Base-by-base conservation (phyloP, 1,140 invertebrate species). In the Zeugodacus cucurbitae region DNA sequence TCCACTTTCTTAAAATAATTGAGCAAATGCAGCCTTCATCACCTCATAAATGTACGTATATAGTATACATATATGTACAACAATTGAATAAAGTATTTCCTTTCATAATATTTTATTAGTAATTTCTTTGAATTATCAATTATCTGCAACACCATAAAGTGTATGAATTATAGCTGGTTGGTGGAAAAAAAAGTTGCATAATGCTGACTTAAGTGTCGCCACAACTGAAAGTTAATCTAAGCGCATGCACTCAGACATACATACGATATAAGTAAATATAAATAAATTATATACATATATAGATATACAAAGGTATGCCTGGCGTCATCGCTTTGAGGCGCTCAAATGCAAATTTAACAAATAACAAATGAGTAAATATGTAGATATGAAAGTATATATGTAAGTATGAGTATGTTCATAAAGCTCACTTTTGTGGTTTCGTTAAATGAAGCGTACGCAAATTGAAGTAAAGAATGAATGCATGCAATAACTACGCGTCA, bases 401-500 rank as follows among this genome's bases (percentile, higher is more conserved):
- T 48, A 48, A 1, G 48, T 54, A 54, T 54, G n/a, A n/a, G 48
- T 54, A 62, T 58, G 11, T n/a, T 7, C n/a, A 62, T 26, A 82
- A 82, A 29, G 74, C 26, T 82, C 74, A n/a, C 74, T 82, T 82
- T 82, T 82, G 74, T 82, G 41, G 74, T 82, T 82, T 82, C 74
- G n/a, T 82, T 48, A 48, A 82, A 82, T 82, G 41, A 82, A 48
- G 74, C 41, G 74, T 48, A 78, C 22, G 32, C 74, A 44, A 78
- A 78, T 78, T 78, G 37, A 78, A 44, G 41, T 41, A 82, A 62
- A 62, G 58, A 62, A 62, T 62, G 37, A 82, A 82, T 82, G 22
- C 74, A 82, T 82, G 22, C 74, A 82, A 82, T 29, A 22, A 26
- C 58, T 62, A 82, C 74, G 20, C 74, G 8, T 82, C 41, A 82